Evolutionary conservation across 2,888 invertebrate genomes (phyloP).

Genomic region (Tipula helvola): DNA sequence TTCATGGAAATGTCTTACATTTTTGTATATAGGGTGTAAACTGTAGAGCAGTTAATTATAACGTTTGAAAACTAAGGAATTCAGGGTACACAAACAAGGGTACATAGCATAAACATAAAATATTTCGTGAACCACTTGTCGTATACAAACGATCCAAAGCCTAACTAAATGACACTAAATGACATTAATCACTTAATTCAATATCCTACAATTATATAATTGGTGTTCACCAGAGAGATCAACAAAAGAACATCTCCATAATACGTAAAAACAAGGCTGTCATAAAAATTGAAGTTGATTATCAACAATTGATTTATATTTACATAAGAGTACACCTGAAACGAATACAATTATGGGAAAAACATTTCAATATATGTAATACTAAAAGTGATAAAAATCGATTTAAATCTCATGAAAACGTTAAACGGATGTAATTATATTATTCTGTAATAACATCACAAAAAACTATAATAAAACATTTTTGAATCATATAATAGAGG

Average conservation of each 20-base stretch:
- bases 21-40: no score
- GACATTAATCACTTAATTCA: no score
- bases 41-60: no score
- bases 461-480: not conserved
- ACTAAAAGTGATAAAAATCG: not conserved
- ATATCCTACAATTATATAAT: no score
- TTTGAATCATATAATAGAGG: not conserved
- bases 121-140: no score
- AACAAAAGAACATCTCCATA: not conserved
- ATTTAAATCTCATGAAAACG: not conserved
- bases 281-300: not conserved
- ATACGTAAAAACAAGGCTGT: not conserved
- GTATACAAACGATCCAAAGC: no score
- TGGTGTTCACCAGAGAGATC: not conserved
- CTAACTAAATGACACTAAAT: no score
- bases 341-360: not conserved
- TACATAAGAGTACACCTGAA: not conserved
- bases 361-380: not conserved
- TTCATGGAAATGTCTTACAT: no score
- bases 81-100: no score
- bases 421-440: not conserved
- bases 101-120: no score
- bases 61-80: no score
- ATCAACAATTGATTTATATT: not conserved
- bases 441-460: not conserved